Conservation (phyloP, 1,140 invertebrate genomes). For the Drosophila sucinea region DNA sequence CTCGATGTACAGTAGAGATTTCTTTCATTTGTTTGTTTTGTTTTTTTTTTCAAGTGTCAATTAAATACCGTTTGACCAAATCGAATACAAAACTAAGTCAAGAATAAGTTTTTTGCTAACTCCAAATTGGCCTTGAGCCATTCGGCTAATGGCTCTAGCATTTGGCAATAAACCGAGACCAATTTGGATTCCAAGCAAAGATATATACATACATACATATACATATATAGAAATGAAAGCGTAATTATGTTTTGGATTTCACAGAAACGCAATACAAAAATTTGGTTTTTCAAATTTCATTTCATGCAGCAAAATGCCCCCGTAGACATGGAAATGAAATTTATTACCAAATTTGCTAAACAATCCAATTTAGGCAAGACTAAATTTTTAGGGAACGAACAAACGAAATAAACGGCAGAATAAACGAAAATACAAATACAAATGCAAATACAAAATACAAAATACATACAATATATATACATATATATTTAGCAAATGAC, state of each 20-base stretch:
- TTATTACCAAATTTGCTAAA: slow-evolving; percentile 13
- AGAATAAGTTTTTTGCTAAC: not conserved
- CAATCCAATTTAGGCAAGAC: not conserved
- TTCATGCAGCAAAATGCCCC: slow-evolving; percentile 19
- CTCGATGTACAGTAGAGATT: slow-evolving; percentile 25
- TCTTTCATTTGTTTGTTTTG: not conserved
- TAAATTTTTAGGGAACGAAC: not conserved
- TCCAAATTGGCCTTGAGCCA: slow-evolving; percentile 8
- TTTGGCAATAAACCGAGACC: slow-evolving; percentile 27
- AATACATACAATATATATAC: slow-evolving; percentile 8
- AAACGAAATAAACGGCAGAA: not conserved
- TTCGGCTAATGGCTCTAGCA: slow-evolving; percentile 5
- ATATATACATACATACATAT: not conserved
- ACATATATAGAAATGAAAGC: not conserved
- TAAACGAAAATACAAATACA: not conserved
- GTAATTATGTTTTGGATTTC: slow-evolving; percentile 74
- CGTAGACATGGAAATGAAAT: slow-evolving; percentile 18
- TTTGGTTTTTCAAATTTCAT: slow-evolving; percentile 19
- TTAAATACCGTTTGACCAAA: slow-evolving; percentile 6
- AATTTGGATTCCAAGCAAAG: slow-evolving; percentile 7
- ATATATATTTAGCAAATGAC: slow-evolving; percentile 66
- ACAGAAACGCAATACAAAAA: not conserved
- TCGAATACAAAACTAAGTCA: not conserved
- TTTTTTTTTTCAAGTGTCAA: not conserved
- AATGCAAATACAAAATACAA: slow-evolving; percentile 10